Evolutionary conservation across 1,140 invertebrate genomes (phyloP), one percentile per base, ranked within the genome.

Genomic region (Macrostomum lignano): DNA sequence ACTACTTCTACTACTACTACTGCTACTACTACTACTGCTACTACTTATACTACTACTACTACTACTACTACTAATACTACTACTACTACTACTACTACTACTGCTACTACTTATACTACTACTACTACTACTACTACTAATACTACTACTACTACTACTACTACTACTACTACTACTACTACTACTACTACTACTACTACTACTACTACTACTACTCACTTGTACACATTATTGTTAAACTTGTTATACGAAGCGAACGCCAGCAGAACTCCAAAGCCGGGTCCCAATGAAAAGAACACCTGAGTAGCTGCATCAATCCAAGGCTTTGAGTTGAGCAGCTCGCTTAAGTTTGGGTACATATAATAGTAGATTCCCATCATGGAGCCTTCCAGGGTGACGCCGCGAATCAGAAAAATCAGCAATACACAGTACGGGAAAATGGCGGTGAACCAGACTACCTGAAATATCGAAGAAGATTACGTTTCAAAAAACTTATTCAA

Each of bases 241-340:
- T 88, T 79, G 51, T 91, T 93, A 52, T 93, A 94, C n/a, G 77
- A 84, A 7, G 82, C 77, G 49, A 82, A 91, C 9, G 84, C 82
- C 38, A 93, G 57, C 0, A 94, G 65, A 9, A 91, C 82, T 11
- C 84, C 84, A 54, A 93, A 93, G 21, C 84, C 84, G 4, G 82
- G 82, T 19, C 84, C 84, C 21, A 94, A 55, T 0, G 82, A 93
- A 57, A 91, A 94, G 59, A 94, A 94, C 4, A 93, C 78, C 63
- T 93, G 84, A 0, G 81, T 88, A 7, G 84, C 84, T 5, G 86
- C 84, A 57, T 88, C 79, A 2, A 84, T 73, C 79, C 79, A 88
- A 1, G 86, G 78, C 73, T 81, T 43, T 2, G 51, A 44, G 36
- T 40, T 33, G 37, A 33, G 22, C 29, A 7, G 15, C 15, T 19